Evolutionary conservation across 2,888 invertebrate species (phyloP), one percentile per base, ranked within the genome.

Genomic region (Piscicola geometra): DNA sequence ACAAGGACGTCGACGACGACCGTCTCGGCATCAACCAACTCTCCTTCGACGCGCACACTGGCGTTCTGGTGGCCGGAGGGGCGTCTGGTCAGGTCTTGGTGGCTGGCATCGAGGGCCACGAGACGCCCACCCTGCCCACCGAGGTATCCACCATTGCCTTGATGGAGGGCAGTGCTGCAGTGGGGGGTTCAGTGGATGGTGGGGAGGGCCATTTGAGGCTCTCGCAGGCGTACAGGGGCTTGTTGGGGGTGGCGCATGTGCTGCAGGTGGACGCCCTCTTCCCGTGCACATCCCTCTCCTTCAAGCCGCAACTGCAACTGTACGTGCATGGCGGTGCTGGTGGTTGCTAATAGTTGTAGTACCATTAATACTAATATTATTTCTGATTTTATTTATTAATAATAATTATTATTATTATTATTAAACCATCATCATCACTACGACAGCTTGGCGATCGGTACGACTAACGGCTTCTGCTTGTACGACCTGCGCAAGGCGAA

Each of bases 1-100:
- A 56, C 60, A 56, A 56, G 25, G 60, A n/a, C 60, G n/a, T 25
- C 15, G 98, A 99, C 85, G 98, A 99, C 86, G 95, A 97, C 0
- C 88, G 98, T 47, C 85, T 93, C 85, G 91, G 90, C 1, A 88
- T 91, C 1, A 93, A 93, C 86, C 90, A 93, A 88, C 90, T 97
- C 47, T 88, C 90, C 1, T 88, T 97, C 36, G 97, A 97, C 82
- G 91, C 93, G 0, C 87, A 91, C 41, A 92, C 92, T 0, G 95
- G 95, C 50, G 91, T 91, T 79, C 87, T 99, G 72, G 91, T 93
- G 0, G 90, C 96, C 28, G 97, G 93, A 32, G 97, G 98, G 15
- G 94, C 96, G 0, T 95, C 97, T 0, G 98, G 98, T 0, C 95
- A 97, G 85, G 90, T 96, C 50, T 89, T 96, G 33, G 89, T 93